phyloP scores from a whole-genome alignment of 1,140 invertebrate genomes.

The Trigoniulus corallinus region DNA sequence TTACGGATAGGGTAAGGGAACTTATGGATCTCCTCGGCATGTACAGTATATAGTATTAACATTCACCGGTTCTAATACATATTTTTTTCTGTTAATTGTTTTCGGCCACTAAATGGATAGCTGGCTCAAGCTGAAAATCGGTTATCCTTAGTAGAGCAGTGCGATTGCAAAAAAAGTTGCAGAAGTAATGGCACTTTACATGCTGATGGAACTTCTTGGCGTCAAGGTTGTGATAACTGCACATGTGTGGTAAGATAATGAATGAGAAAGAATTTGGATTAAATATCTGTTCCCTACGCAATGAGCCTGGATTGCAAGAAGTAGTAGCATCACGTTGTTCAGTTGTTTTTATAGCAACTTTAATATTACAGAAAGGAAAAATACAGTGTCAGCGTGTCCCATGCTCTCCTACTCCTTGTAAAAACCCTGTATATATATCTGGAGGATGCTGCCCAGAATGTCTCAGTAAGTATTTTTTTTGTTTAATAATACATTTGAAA shows the following conservation, averaged over 20 bases:
- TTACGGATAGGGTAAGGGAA: conserved; percentile 42
- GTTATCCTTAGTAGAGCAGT: conserved; percentile 59
- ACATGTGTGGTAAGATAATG: conserved; percentile 48
- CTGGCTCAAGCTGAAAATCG: conserved; percentile 54
- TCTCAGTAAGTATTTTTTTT: conserved; percentile 46
- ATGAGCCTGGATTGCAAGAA: no score
- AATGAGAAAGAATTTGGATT: no score
- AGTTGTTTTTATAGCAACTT: no score
- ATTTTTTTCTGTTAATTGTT: neutral
- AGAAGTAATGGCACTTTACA: conserved; percentile 55
- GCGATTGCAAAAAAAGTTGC: conserved; percentile 78
- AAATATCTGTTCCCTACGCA: no score
- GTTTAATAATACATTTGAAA: conserved; percentile 10
- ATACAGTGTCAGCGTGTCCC: conserved; percentile 58
- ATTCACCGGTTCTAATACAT: neutral
- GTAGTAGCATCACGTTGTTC: no score
- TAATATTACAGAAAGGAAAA: conserved; percentile 47
- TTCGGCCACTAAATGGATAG: no score
- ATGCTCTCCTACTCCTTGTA: conserved; percentile 55
- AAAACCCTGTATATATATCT: conserved; percentile 52
- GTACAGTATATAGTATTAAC: neutral
- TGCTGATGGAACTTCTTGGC: conserved; percentile 64
- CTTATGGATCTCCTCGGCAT: conserved; percentile 2
- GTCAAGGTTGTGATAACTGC: conserved; percentile 60
- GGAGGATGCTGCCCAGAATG: conserved; percentile 72